Evolutionary conservation across 1,140 invertebrate genomes (phyloP).

Genomic region (Adoxophyes honmai): DNA sequence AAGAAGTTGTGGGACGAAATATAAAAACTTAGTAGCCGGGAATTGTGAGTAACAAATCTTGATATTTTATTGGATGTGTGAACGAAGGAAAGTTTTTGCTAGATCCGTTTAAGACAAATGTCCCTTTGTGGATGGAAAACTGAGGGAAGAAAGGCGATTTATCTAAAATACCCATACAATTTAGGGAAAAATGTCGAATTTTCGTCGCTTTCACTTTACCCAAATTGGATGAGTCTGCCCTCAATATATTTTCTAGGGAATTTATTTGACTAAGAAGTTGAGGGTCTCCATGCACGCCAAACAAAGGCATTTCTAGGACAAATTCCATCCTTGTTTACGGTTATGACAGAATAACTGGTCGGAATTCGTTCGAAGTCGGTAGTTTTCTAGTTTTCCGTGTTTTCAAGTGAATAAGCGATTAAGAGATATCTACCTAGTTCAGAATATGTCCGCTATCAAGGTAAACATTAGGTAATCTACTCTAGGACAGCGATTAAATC

Average conservation of each 20-base stretch:
- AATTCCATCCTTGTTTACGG: slow-evolving; percentile 52
- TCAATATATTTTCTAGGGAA: slow-evolving; percentile 58
- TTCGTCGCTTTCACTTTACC: slow-evolving; percentile 65
- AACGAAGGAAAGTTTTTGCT: slow-evolving; percentile 56
- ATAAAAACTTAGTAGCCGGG: background rate
- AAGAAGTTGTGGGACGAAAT: background rate
- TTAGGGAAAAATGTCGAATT: slow-evolving; percentile 67
- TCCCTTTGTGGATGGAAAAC: slow-evolving; percentile 67
- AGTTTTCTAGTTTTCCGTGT: slow-evolving; percentile 29
- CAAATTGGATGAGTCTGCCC: slow-evolving; percentile 67
- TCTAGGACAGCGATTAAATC: too few relatives aligned
- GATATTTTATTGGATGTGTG: slow-evolving; percentile 42
- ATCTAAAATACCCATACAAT: slow-evolving; percentile 75
- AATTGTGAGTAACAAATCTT: slow-evolving; percentile 21
- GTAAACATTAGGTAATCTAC: too few relatives aligned
- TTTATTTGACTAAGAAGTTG: slow-evolving; percentile 66
- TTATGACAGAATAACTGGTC: slow-evolving; percentile 37
- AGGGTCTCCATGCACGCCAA: slow-evolving; percentile 36
- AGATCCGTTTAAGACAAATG: slow-evolving; percentile 68
- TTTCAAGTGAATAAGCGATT: slow-evolving; percentile 36
- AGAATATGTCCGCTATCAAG: too few relatives aligned
- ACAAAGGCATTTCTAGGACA: slow-evolving; percentile 54
- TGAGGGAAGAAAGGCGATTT: slow-evolving; percentile 63
- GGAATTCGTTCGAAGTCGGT: slow-evolving; percentile 31
- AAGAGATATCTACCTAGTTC: too few relatives aligned